Evolutionary conservation across 1,140 invertebrate species (phyloP).

Genomic region (Drosophila rhopaloa): DNA sequence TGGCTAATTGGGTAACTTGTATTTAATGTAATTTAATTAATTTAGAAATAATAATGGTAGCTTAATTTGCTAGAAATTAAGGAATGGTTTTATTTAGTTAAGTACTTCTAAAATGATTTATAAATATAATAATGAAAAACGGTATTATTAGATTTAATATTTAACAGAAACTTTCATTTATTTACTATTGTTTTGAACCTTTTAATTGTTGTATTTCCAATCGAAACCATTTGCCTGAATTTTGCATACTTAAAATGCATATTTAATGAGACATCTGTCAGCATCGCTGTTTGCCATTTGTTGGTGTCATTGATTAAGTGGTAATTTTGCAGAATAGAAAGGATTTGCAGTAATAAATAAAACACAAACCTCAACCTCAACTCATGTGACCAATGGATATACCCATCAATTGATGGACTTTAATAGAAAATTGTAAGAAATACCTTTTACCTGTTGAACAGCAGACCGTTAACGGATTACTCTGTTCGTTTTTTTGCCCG

Average conservation of each 20-base stretch:
- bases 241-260: not conserved
- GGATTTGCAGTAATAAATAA: no score
- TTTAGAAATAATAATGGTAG: not conserved
- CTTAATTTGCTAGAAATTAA: not conserved
- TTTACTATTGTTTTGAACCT: no score
- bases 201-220: no score
- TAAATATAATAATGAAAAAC: no score
- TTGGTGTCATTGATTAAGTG: not conserved
- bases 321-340: not conserved
- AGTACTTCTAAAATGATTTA: no score
- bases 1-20: conserved; percentile 11
- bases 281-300: no score
- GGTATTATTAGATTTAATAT: no score
- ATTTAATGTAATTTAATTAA: conserved; percentile 4
- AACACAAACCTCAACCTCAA: no score
- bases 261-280: not conserved
- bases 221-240: no score
- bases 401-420: conserved; percentile 16
- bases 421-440: conserved; percentile 30
- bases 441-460: conserved; percentile 45
- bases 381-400: not conserved
- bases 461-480: not conserved
- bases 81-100: not conserved
- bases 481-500: conserved; percentile 1
- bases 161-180: no score